Evolutionary conservation across 2,113 vertebrate species (phyloP), one percentile per base, ranked within the genome.

Genomic region (Rhabdornis inornatus): DNA sequence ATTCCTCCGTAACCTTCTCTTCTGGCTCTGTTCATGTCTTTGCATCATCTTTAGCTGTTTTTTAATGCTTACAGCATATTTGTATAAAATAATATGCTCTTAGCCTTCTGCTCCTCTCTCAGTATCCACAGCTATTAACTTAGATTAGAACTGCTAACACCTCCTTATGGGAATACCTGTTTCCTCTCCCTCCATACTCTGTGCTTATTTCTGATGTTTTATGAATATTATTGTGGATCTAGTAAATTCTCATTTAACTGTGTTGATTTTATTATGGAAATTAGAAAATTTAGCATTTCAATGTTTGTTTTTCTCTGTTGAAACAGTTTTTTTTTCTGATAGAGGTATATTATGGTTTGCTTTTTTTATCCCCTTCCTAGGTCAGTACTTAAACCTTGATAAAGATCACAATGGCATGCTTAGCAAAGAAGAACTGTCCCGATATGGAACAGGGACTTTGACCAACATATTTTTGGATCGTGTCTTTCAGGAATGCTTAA

Each of bases 391-490:
- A 87, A 99, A 99, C 97, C 98, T 99, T 52, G 99, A 99, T 92
- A 99, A 99, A 77, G 99, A 99, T 95, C 99, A 99, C 96, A 99
- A 99, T 44, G 99, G 99, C 69, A 99, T 99, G 99, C 97, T 99
- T 94, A 99, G 99, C 98, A 99, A 99, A 96, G 99, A 99, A 96
- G 99, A 99, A 57, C 98, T 99, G 40, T 99, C 99, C 33, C 99
- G 99, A 2, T 99, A 99, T 14, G 99, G 99, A 95, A 99, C 99
- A 49, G 99, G 99, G 21, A 99, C 99, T 11, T 98, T 99, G 83
- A 99, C 99, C 80, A 98, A 98, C 14, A 98, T 99, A 89, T 99
- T 99, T 96, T 97, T 99, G 95, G 99, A 99, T 93, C 98, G 99
- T 27, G 99, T 99, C 85, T 99, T 99, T 97, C 99, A 99, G 95